A percentile compares a stretch with the other conserved stretches of the same genome.
These are phyloP conservation scores for Lycocorax pyrrhopterus DNA, from an alignment of 2,113 vertebrate genomes.

Conservation along the genomic window DNA sequence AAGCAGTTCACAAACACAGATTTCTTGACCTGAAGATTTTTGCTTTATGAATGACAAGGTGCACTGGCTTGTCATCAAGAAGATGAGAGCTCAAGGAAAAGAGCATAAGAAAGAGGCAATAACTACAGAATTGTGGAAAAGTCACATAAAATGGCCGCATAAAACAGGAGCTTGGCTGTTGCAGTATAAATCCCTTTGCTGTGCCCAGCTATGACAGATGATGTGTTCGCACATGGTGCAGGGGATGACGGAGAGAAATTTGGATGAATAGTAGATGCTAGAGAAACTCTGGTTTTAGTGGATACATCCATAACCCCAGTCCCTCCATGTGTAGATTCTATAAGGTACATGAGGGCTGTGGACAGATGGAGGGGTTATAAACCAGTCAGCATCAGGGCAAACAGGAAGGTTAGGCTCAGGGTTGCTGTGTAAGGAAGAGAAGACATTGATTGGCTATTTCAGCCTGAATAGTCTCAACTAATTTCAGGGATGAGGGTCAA, in stretches of 20 bases:
- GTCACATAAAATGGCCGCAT: neutral
- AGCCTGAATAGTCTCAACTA: neutral
- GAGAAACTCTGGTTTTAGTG: neutral
- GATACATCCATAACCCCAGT: accelerated
- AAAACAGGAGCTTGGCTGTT: neutral
- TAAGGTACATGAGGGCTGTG: neutral
- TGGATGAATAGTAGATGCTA: neutral
- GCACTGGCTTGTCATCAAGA: neutral
- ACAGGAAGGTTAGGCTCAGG: neutral
- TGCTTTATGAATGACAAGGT: neutral
- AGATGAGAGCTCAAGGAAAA: neutral
- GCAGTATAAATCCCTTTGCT: neutral
- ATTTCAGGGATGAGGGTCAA: neutral
- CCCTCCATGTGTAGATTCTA: neutral
- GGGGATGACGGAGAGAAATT: neutral
- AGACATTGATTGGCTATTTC: neutral
- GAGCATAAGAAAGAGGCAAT: neutral
- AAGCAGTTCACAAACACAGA: neutral
- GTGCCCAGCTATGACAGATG: neutral
- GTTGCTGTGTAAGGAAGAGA: neutral
- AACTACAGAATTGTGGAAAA: neutral
- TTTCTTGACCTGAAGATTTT: neutral
- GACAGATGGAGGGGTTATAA: neutral
- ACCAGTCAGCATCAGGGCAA: neutral
- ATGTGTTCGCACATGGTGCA: neutral